These are phyloP conservation scores for Elmis aenea DNA, from an alignment of 2,888 invertebrate genomes.

Conservation along the genomic window DNA sequence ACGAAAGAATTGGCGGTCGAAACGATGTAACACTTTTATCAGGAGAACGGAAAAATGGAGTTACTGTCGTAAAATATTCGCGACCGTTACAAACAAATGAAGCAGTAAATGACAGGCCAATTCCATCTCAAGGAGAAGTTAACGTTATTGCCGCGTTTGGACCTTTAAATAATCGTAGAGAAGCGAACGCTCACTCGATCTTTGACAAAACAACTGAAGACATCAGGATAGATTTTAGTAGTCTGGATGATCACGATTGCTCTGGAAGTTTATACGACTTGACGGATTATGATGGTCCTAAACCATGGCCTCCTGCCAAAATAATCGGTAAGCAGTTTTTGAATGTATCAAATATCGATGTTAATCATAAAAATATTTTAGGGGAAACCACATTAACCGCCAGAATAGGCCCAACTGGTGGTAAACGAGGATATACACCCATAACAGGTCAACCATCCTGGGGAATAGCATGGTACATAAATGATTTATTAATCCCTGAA, in stretches of 20 bases:
- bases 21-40: constrained; percentile 73
- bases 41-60: constrained; percentile 71
- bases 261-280: constrained; percentile 59
- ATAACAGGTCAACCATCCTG: constrained; percentile 78
- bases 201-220: constrained; percentile 68
- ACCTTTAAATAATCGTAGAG: constrained; percentile 69
- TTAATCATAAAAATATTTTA: too few species aligned
- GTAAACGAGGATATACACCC: constrained; percentile 71
- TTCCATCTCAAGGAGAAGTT: constrained; percentile 58
- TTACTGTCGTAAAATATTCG: constrained; percentile 75
- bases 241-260: constrained; percentile 68
- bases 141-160: constrained; percentile 87
- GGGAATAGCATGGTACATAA: constrained; percentile 92
- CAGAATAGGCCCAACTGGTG: constrained; percentile 80
- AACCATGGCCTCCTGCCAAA: constrained; percentile 65
- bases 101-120: constrained; percentile 63
- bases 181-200: constrained; percentile 78
- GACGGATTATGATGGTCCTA: constrained; percentile 55
- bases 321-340: constrained; percentile 53
- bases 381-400: constrained; percentile 63
- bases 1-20: constrained; percentile 71
- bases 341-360: too few species aligned
- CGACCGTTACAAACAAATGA: constrained; percentile 75
- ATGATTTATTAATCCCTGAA: constrained; percentile 85
- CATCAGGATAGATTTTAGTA: constrained; percentile 73